phyloP scores from a whole-genome alignment of 2,888 invertebrate species.

The Andrena minutula region DNA sequence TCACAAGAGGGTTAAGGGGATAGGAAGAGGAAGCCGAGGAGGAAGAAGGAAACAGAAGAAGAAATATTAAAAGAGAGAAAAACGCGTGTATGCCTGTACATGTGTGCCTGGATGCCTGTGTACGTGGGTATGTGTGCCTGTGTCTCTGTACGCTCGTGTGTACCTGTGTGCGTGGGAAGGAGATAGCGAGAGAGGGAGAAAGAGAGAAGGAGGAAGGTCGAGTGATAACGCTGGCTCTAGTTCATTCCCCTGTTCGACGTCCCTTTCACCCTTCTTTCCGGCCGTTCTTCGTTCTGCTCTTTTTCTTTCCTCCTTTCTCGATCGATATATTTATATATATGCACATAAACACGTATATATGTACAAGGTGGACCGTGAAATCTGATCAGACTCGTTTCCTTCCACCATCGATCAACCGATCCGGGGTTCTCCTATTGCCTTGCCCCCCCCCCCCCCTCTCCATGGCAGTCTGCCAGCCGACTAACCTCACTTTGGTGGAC shows the following conservation, averaged over 20 bases:
- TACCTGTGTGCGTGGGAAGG: constrained; percentile 37
- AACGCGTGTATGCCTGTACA: constrained; percentile 57
- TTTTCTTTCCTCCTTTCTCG: constrained; percentile 65
- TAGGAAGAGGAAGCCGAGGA: constrained; percentile 12
- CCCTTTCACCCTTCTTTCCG: constrained; percentile 64
- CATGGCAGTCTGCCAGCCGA: too few species aligned
- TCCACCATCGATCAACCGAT: neutral
- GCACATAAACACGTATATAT: constrained; percentile 59
- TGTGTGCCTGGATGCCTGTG: constrained; percentile 42
- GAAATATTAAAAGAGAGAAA: constrained; percentile 47
- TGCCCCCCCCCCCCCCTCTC: neutral
- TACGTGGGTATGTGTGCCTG: constrained; percentile 32
- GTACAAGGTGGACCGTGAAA: constrained; percentile 34
- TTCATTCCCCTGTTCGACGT: constrained; percentile 75
- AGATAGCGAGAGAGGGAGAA: constrained; percentile 32
- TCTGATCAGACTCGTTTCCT: constrained; percentile 2
- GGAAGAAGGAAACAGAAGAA: constrained; percentile 27
- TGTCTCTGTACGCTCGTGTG: constrained; percentile 40
- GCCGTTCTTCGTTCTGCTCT: constrained; percentile 50
- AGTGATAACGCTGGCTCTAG: constrained; percentile 70
- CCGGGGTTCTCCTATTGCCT: neutral
- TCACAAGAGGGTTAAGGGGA: constrained; percentile 28
- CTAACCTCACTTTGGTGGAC: too few species aligned
- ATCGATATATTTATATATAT: constrained; percentile 65
- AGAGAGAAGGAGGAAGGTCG: constrained; percentile 43